Evolutionary conservation across 2,888 invertebrate species (phyloP).

Genomic region (Latrodectus elegans): DNA sequence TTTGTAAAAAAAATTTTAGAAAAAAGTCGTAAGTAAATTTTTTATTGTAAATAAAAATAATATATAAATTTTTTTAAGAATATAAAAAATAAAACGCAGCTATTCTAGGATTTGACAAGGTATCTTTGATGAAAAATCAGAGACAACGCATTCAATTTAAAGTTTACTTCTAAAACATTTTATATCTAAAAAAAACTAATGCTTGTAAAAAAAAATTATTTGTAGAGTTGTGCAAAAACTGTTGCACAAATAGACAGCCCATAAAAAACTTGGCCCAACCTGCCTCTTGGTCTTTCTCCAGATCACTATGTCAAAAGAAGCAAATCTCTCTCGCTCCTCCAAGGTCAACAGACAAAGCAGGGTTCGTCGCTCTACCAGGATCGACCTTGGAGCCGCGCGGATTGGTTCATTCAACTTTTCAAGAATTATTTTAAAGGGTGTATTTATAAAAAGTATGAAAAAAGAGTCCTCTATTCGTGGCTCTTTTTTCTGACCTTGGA

Average conservation of each 20-base stretch:
- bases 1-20: too few relatives aligned
- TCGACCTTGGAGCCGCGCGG: conserved; percentile 50
- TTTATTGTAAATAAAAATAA: too few relatives aligned
- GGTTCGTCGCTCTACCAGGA: conserved; percentile 57
- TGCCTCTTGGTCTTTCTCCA: conserved; percentile 62
- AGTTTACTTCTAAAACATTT: too few relatives aligned
- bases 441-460: conserved; percentile 1
- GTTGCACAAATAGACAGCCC: background rate
- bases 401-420: conserved; percentile 57
- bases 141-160: too few relatives aligned
- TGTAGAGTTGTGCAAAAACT: background rate
- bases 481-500: conserved; percentile 35
- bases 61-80: too few relatives aligned
- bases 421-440: conserved; percentile 54
- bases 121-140: too few relatives aligned
- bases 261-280: conserved; percentile 47
- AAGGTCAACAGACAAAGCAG: conserved; percentile 63
- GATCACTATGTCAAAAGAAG: conserved; percentile 66
- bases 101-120: too few relatives aligned
- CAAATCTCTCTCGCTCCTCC: conserved; percentile 33
- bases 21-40: too few relatives aligned
- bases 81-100: too few relatives aligned
- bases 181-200: too few relatives aligned
- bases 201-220: conserved; percentile 8
- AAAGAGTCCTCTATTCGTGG: conserved; percentile 10